Evolutionary conservation across 2,113 vertebrate genomes (phyloP).

Genomic region (Machaerirhynchus nigripectus): DNA sequence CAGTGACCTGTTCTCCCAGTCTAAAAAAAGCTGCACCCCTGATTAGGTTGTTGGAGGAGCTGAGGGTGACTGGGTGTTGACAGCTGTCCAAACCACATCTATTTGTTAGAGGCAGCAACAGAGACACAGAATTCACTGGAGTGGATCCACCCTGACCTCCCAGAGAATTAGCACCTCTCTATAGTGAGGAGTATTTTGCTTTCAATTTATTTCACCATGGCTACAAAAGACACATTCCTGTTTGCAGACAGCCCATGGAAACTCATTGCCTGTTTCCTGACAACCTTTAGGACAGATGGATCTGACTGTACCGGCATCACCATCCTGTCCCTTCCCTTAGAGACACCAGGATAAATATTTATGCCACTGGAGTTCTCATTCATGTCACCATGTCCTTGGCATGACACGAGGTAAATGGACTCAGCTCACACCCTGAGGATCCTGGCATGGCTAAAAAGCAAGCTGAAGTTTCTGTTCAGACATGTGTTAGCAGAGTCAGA

Average conservation of each 20-base stretch:
- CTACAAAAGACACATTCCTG: conserved; percentile 11
- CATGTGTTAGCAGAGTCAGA: not conserved
- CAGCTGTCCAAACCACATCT: not conserved
- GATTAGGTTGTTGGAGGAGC: not conserved
- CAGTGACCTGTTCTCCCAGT: not conserved
- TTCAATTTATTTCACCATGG: conserved; percentile 40
- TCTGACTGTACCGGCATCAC: not conserved
- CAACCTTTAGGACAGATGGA: not conserved
- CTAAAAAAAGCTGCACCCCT: conserved; percentile 6
- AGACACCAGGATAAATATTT: conserved; percentile 36
- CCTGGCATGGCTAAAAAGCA: not conserved
- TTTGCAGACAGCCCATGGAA: not conserved
- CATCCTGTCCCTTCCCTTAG: not conserved
- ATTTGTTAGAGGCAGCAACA: not conserved
- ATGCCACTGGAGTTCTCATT: not conserved
- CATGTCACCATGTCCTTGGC: not conserved
- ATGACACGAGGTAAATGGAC: not conserved
- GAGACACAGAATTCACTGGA: not conserved
- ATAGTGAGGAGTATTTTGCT: conserved; percentile 1
- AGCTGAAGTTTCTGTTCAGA: not conserved
- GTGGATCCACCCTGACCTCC: conserved; percentile 4
- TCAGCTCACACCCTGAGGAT: not conserved
- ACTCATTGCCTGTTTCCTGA: not conserved
- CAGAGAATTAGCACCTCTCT: not conserved
- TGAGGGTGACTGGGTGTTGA: not conserved